Evolutionary conservation across 2,113 vertebrate species (phyloP).

Genomic region (Engystomops pustulosus): DNA sequence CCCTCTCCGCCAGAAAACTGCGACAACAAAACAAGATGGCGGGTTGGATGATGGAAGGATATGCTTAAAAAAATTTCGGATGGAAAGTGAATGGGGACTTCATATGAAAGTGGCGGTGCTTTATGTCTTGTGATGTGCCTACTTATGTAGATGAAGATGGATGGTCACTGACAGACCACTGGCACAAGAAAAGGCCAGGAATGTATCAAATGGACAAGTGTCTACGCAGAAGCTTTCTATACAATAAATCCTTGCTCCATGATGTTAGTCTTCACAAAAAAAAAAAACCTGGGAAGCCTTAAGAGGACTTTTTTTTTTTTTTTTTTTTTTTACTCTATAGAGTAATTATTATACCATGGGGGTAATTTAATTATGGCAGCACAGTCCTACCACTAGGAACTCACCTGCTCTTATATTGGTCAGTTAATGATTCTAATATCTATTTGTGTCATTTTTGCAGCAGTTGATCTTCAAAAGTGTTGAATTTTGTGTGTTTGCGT

Average conservation of each 20-base stretch:
- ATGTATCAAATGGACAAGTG: conserved; percentile 66
- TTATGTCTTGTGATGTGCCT: conserved; percentile 71
- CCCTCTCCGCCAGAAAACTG: conserved; percentile 50
- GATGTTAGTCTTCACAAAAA: conserved; percentile 72
- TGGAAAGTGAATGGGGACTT: conserved; percentile 65
- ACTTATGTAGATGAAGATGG: conserved; percentile 69
- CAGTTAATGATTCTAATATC: conserved; percentile 56
- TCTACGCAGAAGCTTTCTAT: conserved; percentile 68
- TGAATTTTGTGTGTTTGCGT: conserved; percentile 36
- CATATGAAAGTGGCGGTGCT: conserved; percentile 75
- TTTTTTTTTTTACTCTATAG: conserved; percentile 76
- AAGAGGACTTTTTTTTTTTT: conserved; percentile 73
- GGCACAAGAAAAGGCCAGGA: conserved; percentile 66
- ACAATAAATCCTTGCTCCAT: conserved; percentile 70
- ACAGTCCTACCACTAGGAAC: conserved; percentile 61
- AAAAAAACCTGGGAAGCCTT: conserved; percentile 78
- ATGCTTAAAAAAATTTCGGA: conserved; percentile 67
- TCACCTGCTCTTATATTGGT: conserved; percentile 73
- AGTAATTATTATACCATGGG: conserved; percentile 79
- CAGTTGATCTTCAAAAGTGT: conserved; percentile 43
- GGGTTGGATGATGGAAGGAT: conserved; percentile 67
- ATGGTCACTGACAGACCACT: conserved; percentile 66
- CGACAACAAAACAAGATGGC: conserved; percentile 62
- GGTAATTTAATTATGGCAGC: conserved; percentile 52
- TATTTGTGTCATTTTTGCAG: conserved; percentile 65